phyloP scores from a whole-genome alignment of 2,113 vertebrate genomes.

The Bujurquina vittata region DNA sequence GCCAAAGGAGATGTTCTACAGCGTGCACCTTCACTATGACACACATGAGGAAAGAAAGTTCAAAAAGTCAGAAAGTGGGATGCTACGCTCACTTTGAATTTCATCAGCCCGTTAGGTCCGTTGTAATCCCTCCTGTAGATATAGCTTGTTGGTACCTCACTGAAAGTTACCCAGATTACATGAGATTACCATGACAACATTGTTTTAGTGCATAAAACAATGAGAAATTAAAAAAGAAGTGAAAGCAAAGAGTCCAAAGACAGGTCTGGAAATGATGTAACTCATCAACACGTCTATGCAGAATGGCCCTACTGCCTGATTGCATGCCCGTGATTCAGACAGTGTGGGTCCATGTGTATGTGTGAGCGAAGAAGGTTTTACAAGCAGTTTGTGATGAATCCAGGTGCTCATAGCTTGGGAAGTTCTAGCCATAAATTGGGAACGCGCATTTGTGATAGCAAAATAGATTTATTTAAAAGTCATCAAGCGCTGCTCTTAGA shows the following conservation, averaged over 20 bases:
- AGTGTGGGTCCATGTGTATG: background rate
- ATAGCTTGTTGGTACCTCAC: background rate
- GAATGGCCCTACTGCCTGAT: no score
- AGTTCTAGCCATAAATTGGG: constrained; percentile 51
- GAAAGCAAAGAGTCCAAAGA: background rate
- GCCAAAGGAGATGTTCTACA: background rate
- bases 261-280: background rate
- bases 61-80: constrained; percentile 19
- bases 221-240: background rate
- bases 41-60: background rate
- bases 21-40: background rate
- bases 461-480: constrained; percentile 75
- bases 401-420: constrained; percentile 46
- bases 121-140: background rate
- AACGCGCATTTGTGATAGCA: constrained; percentile 50
- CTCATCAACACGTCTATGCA: no score
- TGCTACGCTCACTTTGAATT: background rate
- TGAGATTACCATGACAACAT: background rate
- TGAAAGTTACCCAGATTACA: background rate
- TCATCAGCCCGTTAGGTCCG: background rate
- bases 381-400: constrained; percentile 54
- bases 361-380: background rate
- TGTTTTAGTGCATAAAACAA: background rate
- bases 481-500: constrained; percentile 44
- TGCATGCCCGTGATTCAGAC: background rate